These are phyloP conservation scores for Teleiodes luculella DNA, from an alignment of 2,888 invertebrate genomes.

Conservation along the genomic window DNA sequence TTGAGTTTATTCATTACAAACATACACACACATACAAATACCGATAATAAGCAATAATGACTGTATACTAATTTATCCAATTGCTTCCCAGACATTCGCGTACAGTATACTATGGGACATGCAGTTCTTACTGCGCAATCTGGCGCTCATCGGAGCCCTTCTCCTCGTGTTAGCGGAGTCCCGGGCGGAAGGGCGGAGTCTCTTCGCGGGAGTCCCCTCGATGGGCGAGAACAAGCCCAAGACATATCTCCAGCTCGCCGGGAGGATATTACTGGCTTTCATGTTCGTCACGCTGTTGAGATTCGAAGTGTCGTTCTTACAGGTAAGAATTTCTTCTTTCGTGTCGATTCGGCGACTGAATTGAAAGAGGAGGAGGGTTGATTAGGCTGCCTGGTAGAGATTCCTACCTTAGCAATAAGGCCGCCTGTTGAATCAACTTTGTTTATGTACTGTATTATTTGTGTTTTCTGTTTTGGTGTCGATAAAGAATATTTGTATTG, in stretches of 20 bases:
- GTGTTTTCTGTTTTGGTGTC: too few relatives aligned
- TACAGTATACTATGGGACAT: slow-evolving; percentile 99
- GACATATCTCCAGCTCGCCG: slow-evolving; percentile 96
- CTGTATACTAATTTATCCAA: too few relatives aligned
- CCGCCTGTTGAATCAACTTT: too few relatives aligned
- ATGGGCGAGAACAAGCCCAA: slow-evolving; percentile 97
- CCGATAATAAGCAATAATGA: too few relatives aligned
- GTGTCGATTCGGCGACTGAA: too few relatives aligned
- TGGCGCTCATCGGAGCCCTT: slow-evolving; percentile 98
- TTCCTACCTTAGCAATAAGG: too few relatives aligned
- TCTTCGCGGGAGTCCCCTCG: slow-evolving; percentile 97
- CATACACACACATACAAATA: too few relatives aligned
- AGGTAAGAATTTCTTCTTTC: slow-evolving; percentile 70
- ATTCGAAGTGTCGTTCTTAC: slow-evolving; percentile 93
- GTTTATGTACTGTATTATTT: too few relatives aligned
- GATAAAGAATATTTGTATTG: too few relatives aligned
- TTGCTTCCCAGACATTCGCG: slow-evolving; percentile 85
- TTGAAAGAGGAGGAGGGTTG: too few relatives aligned
- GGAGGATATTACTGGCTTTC: slow-evolving; percentile 96
- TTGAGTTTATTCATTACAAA: too few relatives aligned
- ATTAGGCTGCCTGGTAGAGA: too few relatives aligned
- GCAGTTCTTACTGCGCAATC: slow-evolving; percentile 96
- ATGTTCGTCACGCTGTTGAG: slow-evolving; percentile 99
- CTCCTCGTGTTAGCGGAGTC: slow-evolving; percentile 97
- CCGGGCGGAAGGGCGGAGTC: slow-evolving; percentile 92